Base-by-base conservation (phyloP, 2,888 invertebrate species). In the Caenorhabditis sinica region DNA sequence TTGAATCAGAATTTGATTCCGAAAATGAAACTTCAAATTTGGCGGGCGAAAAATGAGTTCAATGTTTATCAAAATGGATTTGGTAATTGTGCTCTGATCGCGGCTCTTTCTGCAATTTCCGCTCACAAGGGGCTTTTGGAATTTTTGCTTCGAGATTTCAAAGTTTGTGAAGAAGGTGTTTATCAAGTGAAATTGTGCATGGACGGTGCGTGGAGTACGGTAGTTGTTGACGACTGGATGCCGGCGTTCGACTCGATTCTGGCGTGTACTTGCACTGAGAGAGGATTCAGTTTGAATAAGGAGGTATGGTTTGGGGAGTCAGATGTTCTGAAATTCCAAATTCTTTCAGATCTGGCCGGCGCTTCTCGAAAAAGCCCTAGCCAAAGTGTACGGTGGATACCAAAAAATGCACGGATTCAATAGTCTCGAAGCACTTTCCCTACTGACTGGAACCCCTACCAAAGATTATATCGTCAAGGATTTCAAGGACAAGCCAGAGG, bases 301-400 rank as follows among this genome's bases (percentile, higher is more conserved):
- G 33, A 9, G 4, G 33, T 4, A 6, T 36, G 33, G 33, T 36
- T 36, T 36, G 4, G 33, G 9, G 33, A 40, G 2, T 40, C 40
- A 2, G 6, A 40, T 6, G 2, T 40, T 40, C 40, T 6, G 2
- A 40, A 11, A 6, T 40, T 40, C 6, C 51, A 0, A 13, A 49
- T 8, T 20, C 6, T 25, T 28, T 43, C 25, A 69, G 69, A 11
- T 68, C n/a, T 68, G 68, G 68, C 20, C 51, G 9, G n/a, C 53
- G 6, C 5, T 68, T 2, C 2, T 68, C 11, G 68, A 68, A 15
- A 68, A 68, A 36, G 68, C 53, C 0, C 15, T 68, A 9, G 68
- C 68, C n/a, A 68, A 68, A 13, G 28, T 40, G 1, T 28, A 17
- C 25, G 71, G 71, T 5, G 28, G 58, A 9, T 71, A 71, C 17